Conservation (phyloP, 2,888 invertebrate species). For the Hirudinaria manillensis region DNA sequence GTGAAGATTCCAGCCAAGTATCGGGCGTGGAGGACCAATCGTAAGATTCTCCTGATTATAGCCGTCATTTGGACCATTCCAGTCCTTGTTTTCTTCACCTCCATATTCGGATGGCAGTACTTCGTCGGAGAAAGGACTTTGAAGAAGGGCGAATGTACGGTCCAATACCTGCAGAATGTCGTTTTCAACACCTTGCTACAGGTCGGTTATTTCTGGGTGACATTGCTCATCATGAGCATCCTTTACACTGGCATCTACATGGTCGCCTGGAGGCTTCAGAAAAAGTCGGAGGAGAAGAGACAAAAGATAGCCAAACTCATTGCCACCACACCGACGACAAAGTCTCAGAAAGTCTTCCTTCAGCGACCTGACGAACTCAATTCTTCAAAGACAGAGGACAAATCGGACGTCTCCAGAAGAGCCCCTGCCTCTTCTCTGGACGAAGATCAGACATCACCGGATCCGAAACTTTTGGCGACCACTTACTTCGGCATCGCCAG, state of each 20-base stretch:
- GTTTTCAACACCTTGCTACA: constrained; percentile 93
- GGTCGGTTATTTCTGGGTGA: constrained; percentile 94
- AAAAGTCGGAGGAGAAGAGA: constrained; percentile 91
- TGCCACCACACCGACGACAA: constrained; percentile 12
- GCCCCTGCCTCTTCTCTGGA: too few species aligned
- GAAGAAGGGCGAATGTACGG: constrained; percentile 80
- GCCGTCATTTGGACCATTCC: constrained; percentile 95
- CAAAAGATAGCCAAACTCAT: constrained; percentile 61
- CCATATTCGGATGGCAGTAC: constrained; percentile 98
- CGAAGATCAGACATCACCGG: neutral
- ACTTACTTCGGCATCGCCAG: neutral
- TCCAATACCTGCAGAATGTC: constrained; percentile 93
- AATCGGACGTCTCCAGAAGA: too few species aligned
- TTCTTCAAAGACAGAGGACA: neutral
- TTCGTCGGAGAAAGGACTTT: constrained; percentile 87
- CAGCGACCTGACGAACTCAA: neutral
- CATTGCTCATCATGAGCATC: constrained; percentile 84
- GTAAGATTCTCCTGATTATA: constrained; percentile 85
- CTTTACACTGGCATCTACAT: constrained; percentile 95
- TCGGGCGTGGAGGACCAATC: constrained; percentile 90
- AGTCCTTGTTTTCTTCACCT: constrained; percentile 87
- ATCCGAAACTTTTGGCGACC: neutral
- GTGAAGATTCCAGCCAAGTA: constrained; percentile 97
- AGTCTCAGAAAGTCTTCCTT: constrained; percentile 1
- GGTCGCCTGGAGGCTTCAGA: constrained; percentile 93